Percentiles rank a stretch among this genome's conserved stretches.
Conservation (phyloP, 1,140 invertebrate species). For the Leptopilina boulardi region DNA sequence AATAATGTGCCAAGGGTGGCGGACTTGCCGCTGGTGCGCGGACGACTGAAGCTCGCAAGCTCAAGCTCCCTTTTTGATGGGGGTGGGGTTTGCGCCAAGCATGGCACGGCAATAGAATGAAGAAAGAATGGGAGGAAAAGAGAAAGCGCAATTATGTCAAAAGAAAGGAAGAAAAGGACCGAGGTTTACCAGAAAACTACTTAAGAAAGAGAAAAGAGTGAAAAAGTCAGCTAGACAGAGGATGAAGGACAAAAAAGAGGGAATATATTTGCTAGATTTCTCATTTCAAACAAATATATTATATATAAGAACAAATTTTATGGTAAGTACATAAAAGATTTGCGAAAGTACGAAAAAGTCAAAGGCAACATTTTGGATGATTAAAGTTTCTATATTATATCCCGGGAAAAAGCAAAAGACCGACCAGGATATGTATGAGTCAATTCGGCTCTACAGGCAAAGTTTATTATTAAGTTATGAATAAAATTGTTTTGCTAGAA, state of each 20-base stretch:
- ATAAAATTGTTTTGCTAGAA: no score
- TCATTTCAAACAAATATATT: no score
- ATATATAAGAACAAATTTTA: no score
- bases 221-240: slow-evolving; percentile 24
- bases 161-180: slow-evolving; percentile 33
- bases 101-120: slow-evolving; percentile 2
- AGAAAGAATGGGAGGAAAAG: background rate
- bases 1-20: background rate
- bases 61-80: background rate
- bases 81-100: slow-evolving; percentile 14
- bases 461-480: no score
- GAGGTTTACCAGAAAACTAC: slow-evolving; percentile 20
- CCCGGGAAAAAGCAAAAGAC: no score
- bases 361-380: no score
- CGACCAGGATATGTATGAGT: no score
- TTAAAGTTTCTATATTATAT: no score
- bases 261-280: background rate
- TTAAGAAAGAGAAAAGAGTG: slow-evolving; percentile 1
- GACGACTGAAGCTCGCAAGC: slow-evolving; percentile 1
- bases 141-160: slow-evolving; percentile 21
- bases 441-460: no score
- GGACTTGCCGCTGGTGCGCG: slow-evolving; percentile 10
- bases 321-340: no score
- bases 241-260: background rate
- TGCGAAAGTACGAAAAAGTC: no score